Percentiles rank a stretch among this genome's conserved stretches.
phyloP scores from a whole-genome alignment of 2,888 invertebrate genomes.

The Drosophila picticornis region DNA sequence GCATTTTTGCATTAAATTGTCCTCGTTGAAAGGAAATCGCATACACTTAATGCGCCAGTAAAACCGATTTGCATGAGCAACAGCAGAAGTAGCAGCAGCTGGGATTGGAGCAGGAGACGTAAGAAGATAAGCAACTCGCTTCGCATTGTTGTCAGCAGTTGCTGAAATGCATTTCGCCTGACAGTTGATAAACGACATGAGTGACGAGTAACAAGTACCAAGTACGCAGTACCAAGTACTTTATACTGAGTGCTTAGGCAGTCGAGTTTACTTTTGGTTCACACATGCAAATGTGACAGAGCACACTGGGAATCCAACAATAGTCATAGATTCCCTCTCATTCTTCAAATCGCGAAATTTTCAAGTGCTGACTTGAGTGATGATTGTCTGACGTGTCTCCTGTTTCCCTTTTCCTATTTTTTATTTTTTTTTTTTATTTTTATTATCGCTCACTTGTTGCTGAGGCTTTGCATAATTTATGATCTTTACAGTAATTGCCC shows the following conservation, averaged over 20 bases:
- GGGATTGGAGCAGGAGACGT: background rate
- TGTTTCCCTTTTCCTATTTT: conserved; percentile 18
- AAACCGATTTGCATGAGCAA: conserved; percentile 68
- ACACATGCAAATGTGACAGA: conserved; percentile 29
- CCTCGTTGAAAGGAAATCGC: conserved; percentile 76
- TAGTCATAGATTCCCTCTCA: conserved; percentile 22
- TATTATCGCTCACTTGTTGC: conserved; percentile 72
- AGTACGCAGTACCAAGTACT: conserved; percentile 27
- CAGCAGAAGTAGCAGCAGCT: conserved; percentile 9
- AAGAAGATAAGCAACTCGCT: conserved; percentile 25
- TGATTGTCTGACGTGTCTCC: conserved; percentile 63
- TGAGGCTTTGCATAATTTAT: conserved; percentile 72
- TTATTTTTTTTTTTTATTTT: conserved; percentile 21
- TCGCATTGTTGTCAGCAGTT: conserved; percentile 66
- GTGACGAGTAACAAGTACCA: conserved; percentile 27
- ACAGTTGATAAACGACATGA: conserved; percentile 75
- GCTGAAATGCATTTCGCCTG: conserved; percentile 58
- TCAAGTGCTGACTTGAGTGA: conserved; percentile 60
- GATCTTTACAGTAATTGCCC: conserved; percentile 73
- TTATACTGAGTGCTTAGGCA: conserved; percentile 41
- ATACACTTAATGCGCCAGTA: conserved; percentile 68
- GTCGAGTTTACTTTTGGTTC: conserved; percentile 34
- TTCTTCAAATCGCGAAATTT: conserved; percentile 56
- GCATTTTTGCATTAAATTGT: conserved; percentile 76
- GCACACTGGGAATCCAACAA: conserved; percentile 24